These are phyloP conservation scores for Uropetala carovei DNA, from an alignment of 2,888 invertebrate genomes.

Conservation along the genomic window DNA sequence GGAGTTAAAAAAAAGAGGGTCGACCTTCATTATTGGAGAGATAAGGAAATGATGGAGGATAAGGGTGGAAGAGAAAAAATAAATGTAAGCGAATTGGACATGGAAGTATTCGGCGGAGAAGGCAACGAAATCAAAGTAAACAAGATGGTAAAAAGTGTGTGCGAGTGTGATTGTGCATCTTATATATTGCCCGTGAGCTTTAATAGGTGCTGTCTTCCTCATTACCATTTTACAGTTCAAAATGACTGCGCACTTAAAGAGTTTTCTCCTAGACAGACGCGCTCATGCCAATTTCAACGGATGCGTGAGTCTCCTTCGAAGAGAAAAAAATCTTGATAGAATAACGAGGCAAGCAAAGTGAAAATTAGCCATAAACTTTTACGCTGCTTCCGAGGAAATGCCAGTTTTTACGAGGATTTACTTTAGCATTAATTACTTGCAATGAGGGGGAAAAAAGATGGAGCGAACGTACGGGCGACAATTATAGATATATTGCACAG, in stretches of 20 bases:
- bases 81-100: neutral
- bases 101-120: neutral
- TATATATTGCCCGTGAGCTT: neutral
- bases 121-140: neutral
- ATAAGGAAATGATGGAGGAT: neutral
- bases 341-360: neutral
- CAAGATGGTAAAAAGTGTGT: neutral
- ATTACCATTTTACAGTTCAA: neutral
- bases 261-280: neutral
- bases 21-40: neutral
- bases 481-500: neutral
- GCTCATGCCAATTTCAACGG: neutral
- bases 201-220: neutral
- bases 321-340: neutral
- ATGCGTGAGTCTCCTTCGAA: neutral
- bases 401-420: neutral
- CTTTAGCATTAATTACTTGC: neutral
- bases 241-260: slow-evolving; percentile 8
- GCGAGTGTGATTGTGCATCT: neutral
- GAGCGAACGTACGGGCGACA: neutral
- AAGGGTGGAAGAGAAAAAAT: neutral
- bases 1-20: neutral
- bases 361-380: slow-evolving; percentile 18
- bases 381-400: neutral
- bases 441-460: neutral